Evolutionary conservation across 92 coral and sea anemone genomes (phyloP).

Genomic region (Epizoanthus ramosus): DNA sequence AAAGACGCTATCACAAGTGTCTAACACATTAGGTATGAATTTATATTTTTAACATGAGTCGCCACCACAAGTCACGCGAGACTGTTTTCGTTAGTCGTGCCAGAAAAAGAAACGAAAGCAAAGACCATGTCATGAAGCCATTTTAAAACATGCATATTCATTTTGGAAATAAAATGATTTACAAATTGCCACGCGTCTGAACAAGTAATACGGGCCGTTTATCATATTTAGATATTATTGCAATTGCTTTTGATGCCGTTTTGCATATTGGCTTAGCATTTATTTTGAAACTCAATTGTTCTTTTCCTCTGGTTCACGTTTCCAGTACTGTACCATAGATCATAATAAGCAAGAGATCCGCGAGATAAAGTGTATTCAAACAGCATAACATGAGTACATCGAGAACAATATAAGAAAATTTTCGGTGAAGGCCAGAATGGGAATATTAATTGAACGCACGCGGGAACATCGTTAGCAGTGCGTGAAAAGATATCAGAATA

Average conservation of each 20-base stretch:
- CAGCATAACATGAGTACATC: no score
- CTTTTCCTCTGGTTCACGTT: no score
- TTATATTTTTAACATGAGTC: no score
- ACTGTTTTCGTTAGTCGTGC: neutral
- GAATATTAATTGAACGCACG: neutral
- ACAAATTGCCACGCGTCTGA: neutral
- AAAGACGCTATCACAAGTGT: neutral
- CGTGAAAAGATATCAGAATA: neutral
- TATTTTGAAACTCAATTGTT: no score
- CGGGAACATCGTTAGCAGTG: neutral
- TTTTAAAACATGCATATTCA: neutral
- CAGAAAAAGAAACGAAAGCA: neutral
- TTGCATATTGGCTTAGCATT: neutral
- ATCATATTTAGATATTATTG: neutral
- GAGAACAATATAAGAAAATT: no score
- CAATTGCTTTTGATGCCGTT: neutral
- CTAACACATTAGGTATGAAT: neutral
- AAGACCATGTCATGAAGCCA: no score
- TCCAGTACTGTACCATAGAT: no score
- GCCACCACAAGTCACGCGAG: conserved; percentile 3
- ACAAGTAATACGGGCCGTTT: neutral
- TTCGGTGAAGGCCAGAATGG: neutral
- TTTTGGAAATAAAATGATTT: neutral
- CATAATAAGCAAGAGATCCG: no score
- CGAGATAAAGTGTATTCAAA: no score